Evolutionary conservation across 2,113 vertebrate genomes (phyloP), one percentile per base, ranked within the genome.

Genomic region (Ammospiza nelsoni): DNA sequence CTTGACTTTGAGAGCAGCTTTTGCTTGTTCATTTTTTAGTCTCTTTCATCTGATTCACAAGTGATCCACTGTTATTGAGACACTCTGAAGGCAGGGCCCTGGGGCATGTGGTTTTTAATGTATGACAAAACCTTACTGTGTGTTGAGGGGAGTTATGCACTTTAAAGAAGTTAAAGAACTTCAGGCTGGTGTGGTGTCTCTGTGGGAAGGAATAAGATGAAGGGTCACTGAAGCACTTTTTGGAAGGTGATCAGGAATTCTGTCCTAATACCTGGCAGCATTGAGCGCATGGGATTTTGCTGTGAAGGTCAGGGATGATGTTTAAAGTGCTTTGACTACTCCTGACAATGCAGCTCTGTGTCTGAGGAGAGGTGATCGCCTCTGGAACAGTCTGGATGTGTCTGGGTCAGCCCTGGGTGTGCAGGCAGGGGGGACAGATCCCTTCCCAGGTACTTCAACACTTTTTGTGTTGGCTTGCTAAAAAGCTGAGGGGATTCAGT

Each of bases 361-460:
- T 27, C 48, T 65, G 22, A 43, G 59, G 29, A 29, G 35, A 39
- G 9, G 4, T 21, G 48, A 51, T 33, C 44, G 48, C 18, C 24
- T 0, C 27, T 43, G 29, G 21, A 63, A 6, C 9, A 33, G 10
- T 1, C 5, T 8, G 9, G 18, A 3, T 23, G 11, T 39, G 46
- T 10, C 31, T 65, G 69, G 17, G 17, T 41, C 19, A 41, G 54
- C 25, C 1, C 27, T 13, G 43, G 44, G 18, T 35, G 37, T 62
- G n/a, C 41, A 48, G 23, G 44, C 33, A 28, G 17, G 1, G 16
- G 13, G 27, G 9, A 44, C 37, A 29, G 11, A 44, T 24, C 57
- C 35, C 11, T 74, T 52, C 46, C n/a, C n/a, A 44, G 52, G 4
- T 12, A 7, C 15, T 57, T 31, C 33, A 48, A 2, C 4, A 7